Evolutionary conservation across 2,797 vertebrate genomes (phyloP), one percentile per base, ranked within the genome.

Genomic region (Hafferia zeledoni): DNA sequence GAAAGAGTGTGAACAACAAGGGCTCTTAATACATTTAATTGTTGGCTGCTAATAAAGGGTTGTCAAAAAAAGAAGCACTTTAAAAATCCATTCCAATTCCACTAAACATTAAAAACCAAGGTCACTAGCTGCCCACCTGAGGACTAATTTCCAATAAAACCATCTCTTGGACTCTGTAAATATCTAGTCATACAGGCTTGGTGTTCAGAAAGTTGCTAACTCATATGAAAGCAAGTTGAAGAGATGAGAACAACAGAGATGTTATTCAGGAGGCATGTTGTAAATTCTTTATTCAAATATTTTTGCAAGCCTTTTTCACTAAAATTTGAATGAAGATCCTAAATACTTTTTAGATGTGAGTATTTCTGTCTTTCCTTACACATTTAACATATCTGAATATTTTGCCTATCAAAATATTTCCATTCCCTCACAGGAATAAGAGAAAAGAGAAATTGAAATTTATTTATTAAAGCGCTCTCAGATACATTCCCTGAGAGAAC

Each of bases 1-100:
- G 97, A 97, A 97, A 98, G 97, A 98, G 97, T 98, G 88, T 97
- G 97, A 96, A 95, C 96, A 98, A 98, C 97, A 98, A 97, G 97
- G 92, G 96, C 97, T 97, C 94, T 97, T 97, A 97, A 98, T 98
- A 97, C 96, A 97, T 97, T 97, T 98, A 98, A 98, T 97, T 96
- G 94, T 87, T 96, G 83, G 70, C 85, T 97, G 92, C 70, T 98
- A 98, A 98, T 97, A 97, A 96, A 97, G 83, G 94, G 93, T 94
- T 98, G 96, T 97, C 96, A 97, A 91, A 97, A 96, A 97, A 97
- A 95, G 60, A 76, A 85, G 75, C 59, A 67, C 96, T 89, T 97
- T 96, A 72, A 89, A 97, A 93, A 93, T 83, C 39, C 43, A 83
- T 92, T 92, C 52, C 56, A 93, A 33, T 94, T 95, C 82, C 77